phyloP scores from a whole-genome alignment of 2,113 vertebrate genomes.

The Pygoscelis antarcticus region DNA sequence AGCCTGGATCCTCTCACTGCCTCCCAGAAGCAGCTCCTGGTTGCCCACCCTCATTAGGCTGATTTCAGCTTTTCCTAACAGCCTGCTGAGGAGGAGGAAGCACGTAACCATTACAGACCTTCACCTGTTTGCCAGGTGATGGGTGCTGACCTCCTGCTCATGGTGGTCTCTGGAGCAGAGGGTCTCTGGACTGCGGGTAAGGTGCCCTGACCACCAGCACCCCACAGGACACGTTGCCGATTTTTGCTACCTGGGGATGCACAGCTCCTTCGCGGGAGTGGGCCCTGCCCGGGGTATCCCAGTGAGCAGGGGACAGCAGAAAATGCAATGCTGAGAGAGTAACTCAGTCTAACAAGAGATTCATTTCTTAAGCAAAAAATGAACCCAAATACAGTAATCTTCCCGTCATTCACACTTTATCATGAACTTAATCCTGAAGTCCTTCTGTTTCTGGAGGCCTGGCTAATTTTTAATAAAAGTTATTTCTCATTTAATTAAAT shows the following conservation, averaged over 20 bases:
- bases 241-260: not conserved
- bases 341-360: not conserved
- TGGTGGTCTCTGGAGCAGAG: not conserved
- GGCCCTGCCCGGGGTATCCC: not conserved
- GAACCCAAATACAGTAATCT: not conserved
- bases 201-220: not conserved
- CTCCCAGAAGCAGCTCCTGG: not conserved
- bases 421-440: not conserved
- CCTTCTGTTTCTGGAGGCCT: not conserved
- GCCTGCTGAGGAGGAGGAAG: accelerated
- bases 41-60: not conserved
- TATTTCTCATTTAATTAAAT: not conserved
- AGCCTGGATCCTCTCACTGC: not conserved
- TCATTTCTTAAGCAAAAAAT: not conserved
- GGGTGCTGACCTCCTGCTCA: not conserved
- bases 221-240: accelerated
- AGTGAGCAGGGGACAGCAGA: not conserved
- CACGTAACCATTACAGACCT: not conserved
- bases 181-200: not conserved
- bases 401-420: not conserved
- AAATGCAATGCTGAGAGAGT: not conserved
- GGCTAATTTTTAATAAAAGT: not conserved
- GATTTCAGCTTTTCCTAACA: not conserved
- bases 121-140: not conserved
- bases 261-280: not conserved